A percentile compares a stretch with the other conserved stretches of the same genome.
Conservation (phyloP, 2,888 invertebrate genomes). For the Amphipoea oculea region DNA sequence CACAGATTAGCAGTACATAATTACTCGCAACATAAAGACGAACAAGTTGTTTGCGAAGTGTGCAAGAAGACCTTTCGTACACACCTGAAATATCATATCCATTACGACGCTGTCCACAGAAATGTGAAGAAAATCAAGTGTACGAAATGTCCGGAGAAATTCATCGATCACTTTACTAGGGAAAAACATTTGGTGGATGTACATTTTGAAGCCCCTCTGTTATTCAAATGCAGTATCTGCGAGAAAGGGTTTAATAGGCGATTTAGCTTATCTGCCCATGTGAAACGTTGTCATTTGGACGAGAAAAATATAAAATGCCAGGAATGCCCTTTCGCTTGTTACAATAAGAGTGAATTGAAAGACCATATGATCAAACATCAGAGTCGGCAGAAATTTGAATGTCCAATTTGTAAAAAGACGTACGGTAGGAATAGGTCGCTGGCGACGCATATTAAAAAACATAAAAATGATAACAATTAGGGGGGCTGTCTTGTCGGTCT, state of each 20-base stretch:
- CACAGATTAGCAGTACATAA: slow-evolving; percentile 79
- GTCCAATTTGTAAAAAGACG: slow-evolving; percentile 82
- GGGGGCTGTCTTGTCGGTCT: too few species aligned
- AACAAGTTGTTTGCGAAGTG: slow-evolving; percentile 58
- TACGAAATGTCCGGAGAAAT: slow-evolving; percentile 71
- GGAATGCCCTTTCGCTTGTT: slow-evolving; percentile 19
- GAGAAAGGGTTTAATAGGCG: slow-evolving; percentile 58
- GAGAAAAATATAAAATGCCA: slow-evolving; percentile 61
- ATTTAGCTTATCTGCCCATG: slow-evolving; percentile 56
- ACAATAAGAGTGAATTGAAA: slow-evolving; percentile 55
- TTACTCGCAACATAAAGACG: slow-evolving; percentile 59
- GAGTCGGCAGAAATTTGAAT: slow-evolving; percentile 74
- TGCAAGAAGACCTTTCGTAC: slow-evolving; percentile 75
- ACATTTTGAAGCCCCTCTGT: slow-evolving; percentile 61
- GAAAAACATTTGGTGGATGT: slow-evolving; percentile 71
- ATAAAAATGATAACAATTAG: slow-evolving; percentile 70
- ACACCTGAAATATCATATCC: slow-evolving; percentile 66
- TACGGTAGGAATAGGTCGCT: slow-evolving; percentile 76
- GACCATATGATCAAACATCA: slow-evolving; percentile 76
- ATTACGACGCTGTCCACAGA: slow-evolving; percentile 70
- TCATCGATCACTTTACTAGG: slow-evolving; percentile 73
- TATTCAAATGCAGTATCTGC: slow-evolving; percentile 65
- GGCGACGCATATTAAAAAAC: slow-evolving; percentile 77
- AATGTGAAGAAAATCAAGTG: slow-evolving; percentile 72
- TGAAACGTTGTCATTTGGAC: slow-evolving; percentile 61